Evolutionary conservation across 1,140 invertebrate species (phyloP).

Genomic region (Hyles vespertilio): DNA sequence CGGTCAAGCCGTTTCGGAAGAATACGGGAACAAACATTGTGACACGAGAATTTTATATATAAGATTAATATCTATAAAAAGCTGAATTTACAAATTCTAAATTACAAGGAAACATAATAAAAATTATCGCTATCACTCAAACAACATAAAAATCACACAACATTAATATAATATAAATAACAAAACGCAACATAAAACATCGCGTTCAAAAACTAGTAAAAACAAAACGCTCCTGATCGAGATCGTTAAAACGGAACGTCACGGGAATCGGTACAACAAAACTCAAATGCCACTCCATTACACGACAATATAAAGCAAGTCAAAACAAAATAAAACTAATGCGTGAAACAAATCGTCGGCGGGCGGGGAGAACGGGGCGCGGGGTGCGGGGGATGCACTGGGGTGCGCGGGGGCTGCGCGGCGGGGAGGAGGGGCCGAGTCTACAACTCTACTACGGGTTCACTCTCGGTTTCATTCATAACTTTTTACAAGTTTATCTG

Average conservation of each 20-base stretch:
- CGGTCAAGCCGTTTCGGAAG: too few species aligned
- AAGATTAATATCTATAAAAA: too few species aligned
- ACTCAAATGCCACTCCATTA: constrained; percentile 27
- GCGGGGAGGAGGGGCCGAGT: constrained; percentile 27
- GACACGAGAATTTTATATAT: too few species aligned
- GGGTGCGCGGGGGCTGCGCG: constrained; percentile 15
- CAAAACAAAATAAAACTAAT: constrained; percentile 69
- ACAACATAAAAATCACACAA: constrained; percentile 2
- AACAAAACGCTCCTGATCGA: constrained; percentile 7
- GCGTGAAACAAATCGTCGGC: constrained; percentile 62
- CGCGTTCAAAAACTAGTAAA: constrained; percentile 2
- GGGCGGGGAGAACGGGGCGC: constrained; percentile 13
- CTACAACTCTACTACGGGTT: constrained; percentile 68
- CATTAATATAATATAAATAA: neutral
- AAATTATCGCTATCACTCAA: neutral
- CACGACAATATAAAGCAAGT: constrained; percentile 53
- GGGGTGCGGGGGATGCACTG: constrained; percentile 18
- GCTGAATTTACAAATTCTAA: too few species aligned
- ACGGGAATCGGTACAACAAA: constrained; percentile 8
- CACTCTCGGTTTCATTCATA: constrained; percentile 75
- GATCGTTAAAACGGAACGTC: constrained; percentile 12
- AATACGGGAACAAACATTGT: too few species aligned
- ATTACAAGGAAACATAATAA: too few species aligned
- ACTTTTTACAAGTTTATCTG: constrained; percentile 76
- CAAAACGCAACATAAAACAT: constrained; percentile 1